Conservation (phyloP, 1,140 invertebrate genomes). For the Bombyx mandarina region DNA sequence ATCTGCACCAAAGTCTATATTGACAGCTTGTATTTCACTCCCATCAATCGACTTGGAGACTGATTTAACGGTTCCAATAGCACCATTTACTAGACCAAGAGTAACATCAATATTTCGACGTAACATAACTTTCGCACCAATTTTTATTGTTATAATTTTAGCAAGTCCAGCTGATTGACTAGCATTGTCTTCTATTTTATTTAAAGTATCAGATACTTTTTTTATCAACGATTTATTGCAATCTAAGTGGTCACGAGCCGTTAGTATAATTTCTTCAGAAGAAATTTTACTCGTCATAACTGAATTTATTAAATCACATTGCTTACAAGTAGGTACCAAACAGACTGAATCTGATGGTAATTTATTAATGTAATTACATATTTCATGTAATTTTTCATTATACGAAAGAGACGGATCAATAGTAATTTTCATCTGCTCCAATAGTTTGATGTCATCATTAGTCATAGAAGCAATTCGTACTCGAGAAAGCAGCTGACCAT, state of each 20-base stretch:
- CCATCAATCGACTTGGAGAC: not conserved
- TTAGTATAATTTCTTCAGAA: slow-evolving; percentile 20
- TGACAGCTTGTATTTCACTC: not conserved
- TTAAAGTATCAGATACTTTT: slow-evolving; percentile 13
- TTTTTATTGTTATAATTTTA: slow-evolving; percentile 22
- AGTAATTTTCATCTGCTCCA: not conserved
- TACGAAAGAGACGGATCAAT: slow-evolving; percentile 9
- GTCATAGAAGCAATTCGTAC: no score
- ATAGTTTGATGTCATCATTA: not conserved
- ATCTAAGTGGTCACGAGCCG: slow-evolving; percentile 17
- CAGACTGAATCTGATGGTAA: slow-evolving; percentile 21
- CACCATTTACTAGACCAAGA: slow-evolving; percentile 21
- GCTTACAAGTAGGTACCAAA: slow-evolving; percentile 23
- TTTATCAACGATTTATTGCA: slow-evolving; percentile 19
- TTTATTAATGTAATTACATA: slow-evolving; percentile 11
- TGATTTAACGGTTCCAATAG: slow-evolving; percentile 10
- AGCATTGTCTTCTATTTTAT: slow-evolving; percentile 25
- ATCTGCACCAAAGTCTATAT: not conserved
- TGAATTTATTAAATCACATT: slow-evolving; percentile 19
- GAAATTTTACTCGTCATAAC: slow-evolving; percentile 11
- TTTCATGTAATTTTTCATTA: slow-evolving; percentile 18
- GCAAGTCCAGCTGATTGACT: slow-evolving; percentile 19
- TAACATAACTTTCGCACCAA: slow-evolving; percentile 20
- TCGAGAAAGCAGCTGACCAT: no score
- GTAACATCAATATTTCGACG: slow-evolving; percentile 20